Base-by-base conservation (phyloP, 2,113 vertebrate species). In the Pagrus major region DNA sequence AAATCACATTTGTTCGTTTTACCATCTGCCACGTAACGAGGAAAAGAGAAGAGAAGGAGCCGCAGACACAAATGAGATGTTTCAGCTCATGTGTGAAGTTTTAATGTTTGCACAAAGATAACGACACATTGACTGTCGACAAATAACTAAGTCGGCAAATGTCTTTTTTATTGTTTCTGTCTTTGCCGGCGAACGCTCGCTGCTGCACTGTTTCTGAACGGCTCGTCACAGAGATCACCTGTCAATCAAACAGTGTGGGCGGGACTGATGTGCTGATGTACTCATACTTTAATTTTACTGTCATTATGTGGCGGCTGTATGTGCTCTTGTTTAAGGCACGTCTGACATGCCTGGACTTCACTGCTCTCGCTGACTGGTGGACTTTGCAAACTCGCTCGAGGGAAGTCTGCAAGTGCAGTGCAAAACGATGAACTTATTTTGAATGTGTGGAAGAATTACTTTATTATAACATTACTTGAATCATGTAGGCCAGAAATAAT, bases 1-100 rank as follows among this genome's bases (percentile, higher is more conserved):
- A 59, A 79, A 71, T 90, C 70, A 66, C 77, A 85, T 89, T 90
- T 80, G 80, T 73, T 81, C 33, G 16, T 69, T 71, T 49, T 74
- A 76, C 91, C 90, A 92, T 93, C 86, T 94, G 91, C 76, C 58
- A 14, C 49, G 56, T 75, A 16, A 71, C 37, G 70, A 76, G 65
- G 42, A 49, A 27, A 49, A 63, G 27, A 21, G 7, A 35, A 58
- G 15, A 11, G 23, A 20, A 2, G 47, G 20, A 44, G 52, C 27
- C 31, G 10, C 42, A 23, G 12, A 54, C 5, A 65, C 23, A 37
- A 41, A 64, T n/a, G 15, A 35, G 21, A 60, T 25, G 52, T 69
- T 55, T 33, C 0, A 35, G 25, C 44, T 7, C 20, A 67, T 65
- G 54, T 29, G 27, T 59, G 18, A 41, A 25, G 27, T 73, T 60